These are phyloP conservation scores for Tanytarsus gracilentus DNA, from an alignment of 2,888 invertebrate species.

Conservation along the genomic window DNA sequence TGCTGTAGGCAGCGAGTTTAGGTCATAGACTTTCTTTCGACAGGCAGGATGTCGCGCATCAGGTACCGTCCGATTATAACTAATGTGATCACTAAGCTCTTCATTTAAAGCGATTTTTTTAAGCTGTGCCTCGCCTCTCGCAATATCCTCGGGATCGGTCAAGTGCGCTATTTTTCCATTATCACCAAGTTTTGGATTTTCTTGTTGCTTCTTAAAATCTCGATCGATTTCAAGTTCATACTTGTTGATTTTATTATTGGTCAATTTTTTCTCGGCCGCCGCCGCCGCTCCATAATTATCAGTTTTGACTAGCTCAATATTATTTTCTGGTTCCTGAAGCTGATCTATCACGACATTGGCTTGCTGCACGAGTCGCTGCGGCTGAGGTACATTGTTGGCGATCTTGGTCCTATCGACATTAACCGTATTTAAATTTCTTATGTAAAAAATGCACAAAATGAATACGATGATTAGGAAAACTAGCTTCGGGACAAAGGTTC, in stretches of 20 bases:
- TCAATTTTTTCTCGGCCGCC: background rate
- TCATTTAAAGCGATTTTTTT: slow-evolving; percentile 82
- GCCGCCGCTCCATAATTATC: background rate
- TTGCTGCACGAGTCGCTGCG: slow-evolving; percentile 9
- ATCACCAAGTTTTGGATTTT: slow-evolving; percentile 12
- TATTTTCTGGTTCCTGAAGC: slow-evolving; percentile 11
- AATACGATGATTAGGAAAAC: background rate
- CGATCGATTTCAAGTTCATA: slow-evolving; percentile 23
- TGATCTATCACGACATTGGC: background rate
- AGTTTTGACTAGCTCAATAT: slow-evolving; percentile 16
- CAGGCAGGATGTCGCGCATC: slow-evolving; percentile 42
- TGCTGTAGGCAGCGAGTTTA: slow-evolving; percentile 56
- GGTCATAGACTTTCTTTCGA: slow-evolving; percentile 46
- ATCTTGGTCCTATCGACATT: slow-evolving; percentile 22
- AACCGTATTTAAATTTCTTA: slow-evolving; percentile 17
- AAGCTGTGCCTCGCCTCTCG: slow-evolving; percentile 57
- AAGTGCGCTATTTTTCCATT: slow-evolving; percentile 14
- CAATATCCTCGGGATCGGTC: slow-evolving; percentile 32
- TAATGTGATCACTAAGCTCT: slow-evolving; percentile 77
- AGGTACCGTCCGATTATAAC: slow-evolving; percentile 62
- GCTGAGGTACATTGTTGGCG: slow-evolving; percentile 23
- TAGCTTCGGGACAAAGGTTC: slow-evolving; percentile 18
- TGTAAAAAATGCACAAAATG: slow-evolving; percentile 19
- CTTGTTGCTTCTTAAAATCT: slow-evolving; percentile 55
- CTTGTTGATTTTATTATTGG: slow-evolving; percentile 15